A percentile compares a stretch with the other conserved stretches of the same genome.
Conservation (phyloP, 2,113 vertebrate species). For the Megalops atlanticus region DNA sequence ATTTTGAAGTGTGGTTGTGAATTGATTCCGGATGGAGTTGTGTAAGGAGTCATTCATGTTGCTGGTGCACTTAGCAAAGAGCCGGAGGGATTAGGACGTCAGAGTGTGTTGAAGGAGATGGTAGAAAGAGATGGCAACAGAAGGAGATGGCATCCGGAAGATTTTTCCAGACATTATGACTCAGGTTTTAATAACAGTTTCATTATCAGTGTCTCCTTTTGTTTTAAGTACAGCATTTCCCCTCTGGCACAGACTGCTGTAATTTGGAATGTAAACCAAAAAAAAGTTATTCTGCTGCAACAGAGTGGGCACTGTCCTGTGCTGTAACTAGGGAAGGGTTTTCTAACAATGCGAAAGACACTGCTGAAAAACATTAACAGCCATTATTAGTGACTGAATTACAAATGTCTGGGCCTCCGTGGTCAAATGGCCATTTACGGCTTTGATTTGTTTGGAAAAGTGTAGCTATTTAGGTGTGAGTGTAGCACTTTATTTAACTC, state of each 20-base stretch:
- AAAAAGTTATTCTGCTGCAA: not conserved
- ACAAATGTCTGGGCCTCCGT: not conserved
- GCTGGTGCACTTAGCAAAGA: not conserved
- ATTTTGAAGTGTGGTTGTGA: not conserved
- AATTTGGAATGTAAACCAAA: not conserved
- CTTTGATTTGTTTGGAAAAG: too few species aligned
- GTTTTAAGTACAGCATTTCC: not conserved
- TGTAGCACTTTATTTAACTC: too few species aligned
- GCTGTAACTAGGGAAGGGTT: not conserved
- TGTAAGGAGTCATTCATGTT: slow-evolving; percentile 2
- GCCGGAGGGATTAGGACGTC: not conserved
- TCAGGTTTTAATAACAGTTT: not conserved
- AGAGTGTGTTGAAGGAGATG: not conserved
- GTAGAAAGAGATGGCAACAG: not conserved
- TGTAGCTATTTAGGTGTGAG: too few species aligned
- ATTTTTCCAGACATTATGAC: not conserved
- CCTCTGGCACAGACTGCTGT: not conserved
- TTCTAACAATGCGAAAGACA: not conserved
- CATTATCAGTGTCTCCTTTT: not conserved
- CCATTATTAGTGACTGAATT: not conserved
- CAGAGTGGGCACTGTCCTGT: not conserved
- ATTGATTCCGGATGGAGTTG: not conserved
- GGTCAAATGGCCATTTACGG: not conserved
- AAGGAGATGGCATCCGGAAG: not conserved
- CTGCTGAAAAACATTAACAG: not conserved